Conservation (phyloP, 2,113 vertebrate species). For the Oreotrochilus melanogaster region DNA sequence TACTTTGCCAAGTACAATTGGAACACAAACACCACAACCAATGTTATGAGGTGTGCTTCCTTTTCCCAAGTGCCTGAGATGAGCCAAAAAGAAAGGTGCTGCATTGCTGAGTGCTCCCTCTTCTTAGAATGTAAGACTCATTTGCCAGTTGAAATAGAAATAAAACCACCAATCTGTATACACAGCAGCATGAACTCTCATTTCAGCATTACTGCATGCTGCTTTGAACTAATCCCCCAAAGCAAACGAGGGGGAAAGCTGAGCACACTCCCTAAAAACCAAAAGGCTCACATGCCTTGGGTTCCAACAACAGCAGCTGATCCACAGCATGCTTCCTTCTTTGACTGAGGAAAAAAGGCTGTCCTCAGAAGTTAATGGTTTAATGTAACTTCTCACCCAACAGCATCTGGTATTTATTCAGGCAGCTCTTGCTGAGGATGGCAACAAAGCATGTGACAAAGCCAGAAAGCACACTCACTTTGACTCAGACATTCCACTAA, state of each 20-base stretch:
- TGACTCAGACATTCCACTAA: background rate
- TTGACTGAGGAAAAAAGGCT: background rate
- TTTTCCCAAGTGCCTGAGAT: background rate
- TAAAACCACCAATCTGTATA: background rate
- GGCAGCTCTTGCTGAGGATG: background rate
- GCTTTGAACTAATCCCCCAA: conserved; percentile 10
- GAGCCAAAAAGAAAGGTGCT: background rate
- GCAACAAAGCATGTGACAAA: background rate
- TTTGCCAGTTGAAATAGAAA: background rate
- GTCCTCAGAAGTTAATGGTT: background rate
- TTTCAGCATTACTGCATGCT: background rate
- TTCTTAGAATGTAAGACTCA: background rate
- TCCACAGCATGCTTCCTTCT: background rate
- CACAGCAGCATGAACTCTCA: background rate
- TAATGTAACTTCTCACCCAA: background rate
- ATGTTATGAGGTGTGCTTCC: background rate
- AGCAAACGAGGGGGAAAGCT: background rate
- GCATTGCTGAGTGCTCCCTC: background rate
- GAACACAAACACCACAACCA: background rate
- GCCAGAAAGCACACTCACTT: background rate
- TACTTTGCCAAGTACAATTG: background rate
- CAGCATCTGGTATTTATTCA: background rate
- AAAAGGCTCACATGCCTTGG: background rate
- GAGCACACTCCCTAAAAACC: background rate
- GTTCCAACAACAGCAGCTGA: conserved; percentile 4